Evolutionary conservation across 2,113 vertebrate genomes (phyloP).

Genomic region (Labrus mixtus): DNA sequence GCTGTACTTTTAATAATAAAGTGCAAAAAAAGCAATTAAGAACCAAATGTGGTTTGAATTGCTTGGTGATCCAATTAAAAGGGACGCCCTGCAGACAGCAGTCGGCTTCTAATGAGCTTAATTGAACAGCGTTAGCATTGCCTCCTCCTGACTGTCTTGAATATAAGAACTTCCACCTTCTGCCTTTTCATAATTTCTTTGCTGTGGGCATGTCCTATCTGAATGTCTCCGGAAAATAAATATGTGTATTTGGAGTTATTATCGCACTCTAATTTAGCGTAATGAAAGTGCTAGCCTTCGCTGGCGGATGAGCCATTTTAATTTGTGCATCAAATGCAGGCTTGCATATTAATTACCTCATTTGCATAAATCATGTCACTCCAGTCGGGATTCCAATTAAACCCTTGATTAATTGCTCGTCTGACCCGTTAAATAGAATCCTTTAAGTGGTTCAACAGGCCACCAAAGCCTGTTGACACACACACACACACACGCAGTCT

Average conservation of each 20-base stretch:
- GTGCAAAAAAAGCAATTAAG: slow-evolving; percentile 77
- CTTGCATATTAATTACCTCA: slow-evolving; percentile 83
- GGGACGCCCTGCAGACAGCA: slow-evolving; percentile 76
- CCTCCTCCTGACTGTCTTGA: slow-evolving; percentile 50
- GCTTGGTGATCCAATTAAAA: slow-evolving; percentile 81
- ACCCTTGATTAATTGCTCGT: slow-evolving; percentile 84
- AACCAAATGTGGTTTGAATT: slow-evolving; percentile 78
- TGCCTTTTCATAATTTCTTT: slow-evolving; percentile 63
- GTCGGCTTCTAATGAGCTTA: slow-evolving; percentile 74
- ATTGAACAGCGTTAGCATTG: slow-evolving; percentile 74
- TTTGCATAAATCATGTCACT: slow-evolving; percentile 86
- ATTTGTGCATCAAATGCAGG: slow-evolving; percentile 75
- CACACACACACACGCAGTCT: slow-evolving; percentile 28
- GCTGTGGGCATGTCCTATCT: slow-evolving; percentile 66
- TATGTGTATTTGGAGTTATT: slow-evolving; percentile 83
- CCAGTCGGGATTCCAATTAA: slow-evolving; percentile 83
- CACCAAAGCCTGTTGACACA: slow-evolving; percentile 75
- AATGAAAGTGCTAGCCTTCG: slow-evolving; percentile 77
- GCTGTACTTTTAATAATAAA: slow-evolving; percentile 63
- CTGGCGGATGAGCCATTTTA: slow-evolving; percentile 78
- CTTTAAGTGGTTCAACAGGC: slow-evolving; percentile 85
- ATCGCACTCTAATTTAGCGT: slow-evolving; percentile 78
- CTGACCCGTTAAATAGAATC: slow-evolving; percentile 84
- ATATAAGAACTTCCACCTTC: slow-evolving; percentile 50
- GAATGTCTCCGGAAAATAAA: slow-evolving; percentile 77